Percentiles rank a stretch among this genome's conserved stretches.
Conservation (phyloP, 2,888 invertebrate species). For the Sclerodermus sp. region DNA sequence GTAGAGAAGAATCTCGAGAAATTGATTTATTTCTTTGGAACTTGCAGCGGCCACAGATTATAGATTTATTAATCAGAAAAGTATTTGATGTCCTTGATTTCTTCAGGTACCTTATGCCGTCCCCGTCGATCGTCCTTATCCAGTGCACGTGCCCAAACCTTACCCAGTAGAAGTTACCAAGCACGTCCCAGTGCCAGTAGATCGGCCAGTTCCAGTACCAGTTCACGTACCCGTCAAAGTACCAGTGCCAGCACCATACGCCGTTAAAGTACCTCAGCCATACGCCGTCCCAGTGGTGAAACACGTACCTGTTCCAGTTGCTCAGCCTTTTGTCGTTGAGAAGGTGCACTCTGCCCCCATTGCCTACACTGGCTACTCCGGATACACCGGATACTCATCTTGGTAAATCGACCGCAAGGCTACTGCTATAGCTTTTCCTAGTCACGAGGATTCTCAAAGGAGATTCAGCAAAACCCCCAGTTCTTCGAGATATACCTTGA, state of each 20-base stretch:
- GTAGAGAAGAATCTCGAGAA: no score
- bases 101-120: conserved; percentile 52
- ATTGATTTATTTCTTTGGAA: no score
- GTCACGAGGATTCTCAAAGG: no score
- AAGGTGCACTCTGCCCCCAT: conserved; percentile 13
- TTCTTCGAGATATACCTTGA: no score
- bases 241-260: conserved; percentile 48
- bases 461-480: no score
- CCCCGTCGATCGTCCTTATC: conserved; percentile 52
- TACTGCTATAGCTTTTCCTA: no score
- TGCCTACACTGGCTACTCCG: conserved; percentile 14
- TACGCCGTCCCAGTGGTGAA: conserved; percentile 50
- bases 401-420: conserved; percentile 10
- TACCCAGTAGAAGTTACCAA: conserved; percentile 54
- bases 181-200: conserved; percentile 48
- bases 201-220: conserved; percentile 47
- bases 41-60: no score
- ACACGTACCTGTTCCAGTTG: conserved; percentile 49
- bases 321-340: conserved; percentile 37
- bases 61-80: no score
- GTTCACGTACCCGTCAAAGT: conserved; percentile 42
- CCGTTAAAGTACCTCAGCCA: conserved; percentile 48
- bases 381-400: conserved; percentile 3
- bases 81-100: no score
- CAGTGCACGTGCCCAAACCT: conserved; percentile 52